These are phyloP conservation scores for Huso huso DNA, from an alignment of 2,797 vertebrate species.

Conservation along the genomic window DNA sequence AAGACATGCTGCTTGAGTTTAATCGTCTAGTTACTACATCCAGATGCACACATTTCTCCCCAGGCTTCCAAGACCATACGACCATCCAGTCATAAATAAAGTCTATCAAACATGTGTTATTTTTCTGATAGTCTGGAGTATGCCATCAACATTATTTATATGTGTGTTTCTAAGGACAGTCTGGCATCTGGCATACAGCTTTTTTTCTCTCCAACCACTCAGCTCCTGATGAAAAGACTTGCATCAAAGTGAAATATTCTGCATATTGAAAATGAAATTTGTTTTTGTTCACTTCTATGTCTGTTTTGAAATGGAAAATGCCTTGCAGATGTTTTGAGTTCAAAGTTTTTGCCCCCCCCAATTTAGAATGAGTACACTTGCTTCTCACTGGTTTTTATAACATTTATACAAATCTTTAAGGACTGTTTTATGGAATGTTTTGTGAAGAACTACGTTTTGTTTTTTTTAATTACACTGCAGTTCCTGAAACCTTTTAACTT, in stretches of 20 bases:
- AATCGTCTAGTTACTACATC: not conserved
- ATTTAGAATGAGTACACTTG: not conserved
- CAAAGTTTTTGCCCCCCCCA: not conserved
- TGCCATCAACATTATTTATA: not conserved
- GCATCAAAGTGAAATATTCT: slow-evolving; percentile 1
- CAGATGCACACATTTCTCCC: not conserved
- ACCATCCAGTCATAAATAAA: not conserved
- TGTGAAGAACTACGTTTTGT: too few species aligned
- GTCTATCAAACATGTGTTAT: not conserved
- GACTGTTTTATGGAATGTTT: too few species aligned
- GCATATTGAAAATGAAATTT: not conserved
- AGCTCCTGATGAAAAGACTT: not conserved
- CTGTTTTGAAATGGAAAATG: not conserved
- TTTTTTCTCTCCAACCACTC: not conserved
- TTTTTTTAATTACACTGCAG: too few species aligned
- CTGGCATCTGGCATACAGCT: slow-evolving; percentile 3
- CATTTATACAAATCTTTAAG: too few species aligned
- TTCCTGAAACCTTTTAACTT: too few species aligned
- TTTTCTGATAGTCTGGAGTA: not conserved
- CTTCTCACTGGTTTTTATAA: not conserved
- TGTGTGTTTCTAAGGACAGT: not conserved
- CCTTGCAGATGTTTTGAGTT: not conserved
- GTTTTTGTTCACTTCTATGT: not conserved
- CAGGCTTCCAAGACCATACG: not conserved
- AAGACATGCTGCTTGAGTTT: not conserved